Conservation (phyloP, 2,113 vertebrate species). For the Mola mola region DNA sequence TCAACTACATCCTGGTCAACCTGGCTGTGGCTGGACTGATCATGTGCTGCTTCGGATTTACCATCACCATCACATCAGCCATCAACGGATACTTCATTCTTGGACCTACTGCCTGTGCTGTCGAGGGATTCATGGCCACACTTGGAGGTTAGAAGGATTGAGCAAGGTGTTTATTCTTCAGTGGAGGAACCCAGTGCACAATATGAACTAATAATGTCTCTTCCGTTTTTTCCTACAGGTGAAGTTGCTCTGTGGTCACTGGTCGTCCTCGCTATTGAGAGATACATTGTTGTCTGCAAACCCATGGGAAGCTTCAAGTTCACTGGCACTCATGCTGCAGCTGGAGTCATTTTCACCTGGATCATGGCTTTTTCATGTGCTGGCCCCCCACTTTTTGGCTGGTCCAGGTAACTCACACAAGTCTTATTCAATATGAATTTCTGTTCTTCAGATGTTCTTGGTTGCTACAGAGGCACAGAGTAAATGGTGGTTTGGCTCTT, state of each 20-base stretch:
- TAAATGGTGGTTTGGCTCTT: neutral
- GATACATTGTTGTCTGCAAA: slow-evolving; percentile 86
- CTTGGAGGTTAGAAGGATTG: slow-evolving; percentile 74
- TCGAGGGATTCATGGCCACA: slow-evolving; percentile 82
- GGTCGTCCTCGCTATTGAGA: slow-evolving; percentile 84
- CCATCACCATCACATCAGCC: slow-evolving; percentile 78
- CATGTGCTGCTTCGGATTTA: slow-evolving; percentile 82
- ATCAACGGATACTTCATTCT: slow-evolving; percentile 77
- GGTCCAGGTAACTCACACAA: slow-evolving; percentile 78
- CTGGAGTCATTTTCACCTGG: slow-evolving; percentile 84
- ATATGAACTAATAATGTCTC: neutral
- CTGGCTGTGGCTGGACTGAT: slow-evolving; percentile 82
- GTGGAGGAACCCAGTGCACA: neutral
- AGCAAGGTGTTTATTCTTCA: neutral
- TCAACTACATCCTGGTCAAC: slow-evolving; percentile 86
- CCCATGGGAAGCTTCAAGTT: slow-evolving; percentile 87
- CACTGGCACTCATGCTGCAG: slow-evolving; percentile 69
- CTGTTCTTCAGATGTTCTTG: neutral
- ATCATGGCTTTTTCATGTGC: slow-evolving; percentile 81
- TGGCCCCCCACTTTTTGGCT: slow-evolving; percentile 80
- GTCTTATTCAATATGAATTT: neutral
- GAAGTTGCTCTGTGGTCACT: slow-evolving; percentile 85
- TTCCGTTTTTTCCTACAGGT: slow-evolving; percentile 50
- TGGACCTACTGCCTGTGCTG: slow-evolving; percentile 69
- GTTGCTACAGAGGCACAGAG: neutral